A percentile compares a stretch with the other conserved stretches of the same genome.
Evolutionary conservation across 1,140 invertebrate genomes (phyloP).

Genomic region (Aphelinus atriplicis): DNA sequence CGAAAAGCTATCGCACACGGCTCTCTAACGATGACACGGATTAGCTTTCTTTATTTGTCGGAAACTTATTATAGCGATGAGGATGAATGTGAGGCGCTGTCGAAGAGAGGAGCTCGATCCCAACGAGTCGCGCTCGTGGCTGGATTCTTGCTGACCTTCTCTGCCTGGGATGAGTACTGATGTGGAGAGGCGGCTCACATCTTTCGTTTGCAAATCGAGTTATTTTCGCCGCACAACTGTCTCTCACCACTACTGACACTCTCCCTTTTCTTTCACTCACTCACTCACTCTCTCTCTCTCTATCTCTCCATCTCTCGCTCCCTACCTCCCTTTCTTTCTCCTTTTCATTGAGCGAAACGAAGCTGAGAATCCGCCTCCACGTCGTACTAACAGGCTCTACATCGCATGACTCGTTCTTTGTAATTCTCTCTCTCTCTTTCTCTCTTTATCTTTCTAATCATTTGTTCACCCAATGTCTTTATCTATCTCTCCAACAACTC

Average conservation of each 20-base stretch:
- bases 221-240: constrained; percentile 1
- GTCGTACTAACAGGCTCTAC: constrained; percentile 24
- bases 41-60: background rate
- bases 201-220: background rate
- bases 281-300: background rate
- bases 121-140: background rate
- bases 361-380: constrained; percentile 1
- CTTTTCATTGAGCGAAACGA: background rate
- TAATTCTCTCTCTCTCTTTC: constrained; percentile 29
- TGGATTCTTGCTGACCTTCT: background rate
- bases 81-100: background rate
- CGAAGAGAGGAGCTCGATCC: constrained; percentile 8
- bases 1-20: constrained; percentile 9
- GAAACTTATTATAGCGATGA: constrained; percentile 5
- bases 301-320: too few relatives aligned
- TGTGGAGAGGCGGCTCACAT: background rate
- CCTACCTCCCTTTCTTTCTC: background rate
- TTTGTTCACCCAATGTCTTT: constrained; percentile 10
- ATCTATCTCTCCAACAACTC: constrained; percentile 18
- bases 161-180: background rate
- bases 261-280: constrained; percentile 10
- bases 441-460: constrained; percentile 11
- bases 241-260: constrained; percentile 21
- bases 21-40: constrained; percentile 6
- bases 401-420: background rate